Base-by-base conservation (phyloP, 2,888 invertebrate genomes). In the Sacculina carcini region DNA sequence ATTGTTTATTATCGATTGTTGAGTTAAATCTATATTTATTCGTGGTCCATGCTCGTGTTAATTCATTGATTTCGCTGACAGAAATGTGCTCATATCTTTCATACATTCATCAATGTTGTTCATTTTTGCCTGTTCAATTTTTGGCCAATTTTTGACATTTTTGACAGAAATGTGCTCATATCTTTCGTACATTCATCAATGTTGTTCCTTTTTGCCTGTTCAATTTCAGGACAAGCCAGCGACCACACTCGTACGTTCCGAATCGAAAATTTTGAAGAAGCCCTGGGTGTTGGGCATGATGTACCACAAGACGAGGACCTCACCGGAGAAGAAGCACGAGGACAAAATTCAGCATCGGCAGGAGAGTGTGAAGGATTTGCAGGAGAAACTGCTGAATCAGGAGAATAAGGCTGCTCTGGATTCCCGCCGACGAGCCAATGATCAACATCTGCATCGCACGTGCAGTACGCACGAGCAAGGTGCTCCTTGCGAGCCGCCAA, bases 381-480 rank as follows among this genome's bases (percentile, higher is more conserved):
- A n/a, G 14, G 9, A 21, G 39, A 54, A 47, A 36, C 44, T 44
- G 44, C 44, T 44, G n/a, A 44, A 10, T 19, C 44, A 44, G 28
- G 16, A 26, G 28, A 44, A 28, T 10, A 26, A 26, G 44, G 28
- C 29, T 9, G 26, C 44, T 3, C 44, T 19, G 16, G 16, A 10
- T 9, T 26, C 53, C 47, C 53, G 53, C 44, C 29, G 56, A 28
- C 86, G 86, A 69, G 89, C 89, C 62, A 90, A 87, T 72, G 84
- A 86, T 66, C 86, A 84, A 59, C n/a, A n/a, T n/a, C 69, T 89
- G 60, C 81, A 81, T 19, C 83, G 82, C 66, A 82, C 82, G 53
- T 82, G 83, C 64, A 81, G 80, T 55, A 81, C 81, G 67, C 78
- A 73, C 63, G 83, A 79, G 67, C 74, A 76, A 52, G 59, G 59